phyloP scores from a whole-genome alignment of 1,140 invertebrate genomes.

The Drosophila triauraria region DNA sequence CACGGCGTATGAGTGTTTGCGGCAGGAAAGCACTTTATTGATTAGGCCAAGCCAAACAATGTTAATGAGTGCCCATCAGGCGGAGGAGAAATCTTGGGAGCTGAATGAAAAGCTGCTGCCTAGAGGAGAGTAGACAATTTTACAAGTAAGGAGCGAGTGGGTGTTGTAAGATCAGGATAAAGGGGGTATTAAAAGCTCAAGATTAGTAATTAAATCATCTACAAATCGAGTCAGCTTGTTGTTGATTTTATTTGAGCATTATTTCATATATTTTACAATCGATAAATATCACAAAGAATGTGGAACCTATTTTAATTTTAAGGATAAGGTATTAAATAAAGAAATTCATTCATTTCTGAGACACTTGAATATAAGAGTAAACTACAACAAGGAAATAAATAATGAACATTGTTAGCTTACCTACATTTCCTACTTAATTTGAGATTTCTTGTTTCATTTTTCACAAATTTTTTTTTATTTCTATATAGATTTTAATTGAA shows the following conservation, averaged over 20 bases:
- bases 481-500: too few relatives aligned
- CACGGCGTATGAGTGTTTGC: constrained; percentile 24
- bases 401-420: too few relatives aligned
- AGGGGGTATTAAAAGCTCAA: neutral
- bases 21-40: constrained; percentile 11
- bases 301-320: neutral
- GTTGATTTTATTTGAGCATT: neutral
- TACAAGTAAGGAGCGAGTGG: neutral
- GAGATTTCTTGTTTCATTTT: too few relatives aligned
- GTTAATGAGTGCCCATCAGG: constrained; percentile 15
- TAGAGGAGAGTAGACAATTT: neutral
- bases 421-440: too few relatives aligned
- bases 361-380: too few relatives aligned
- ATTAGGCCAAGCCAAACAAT: constrained; percentile 17
- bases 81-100: neutral
- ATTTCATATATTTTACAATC: neutral
- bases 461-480: too few relatives aligned
- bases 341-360: too few relatives aligned
- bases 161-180: neutral
- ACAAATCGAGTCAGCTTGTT: neutral
- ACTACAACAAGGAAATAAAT: too few relatives aligned
- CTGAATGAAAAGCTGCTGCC: neutral
- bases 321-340: too few relatives aligned
- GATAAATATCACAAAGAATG: neutral
- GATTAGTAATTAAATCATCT: neutral